Evolutionary conservation across 2,797 vertebrate genomes (phyloP).

Genomic region (Bovichtus diacanthus): DNA sequence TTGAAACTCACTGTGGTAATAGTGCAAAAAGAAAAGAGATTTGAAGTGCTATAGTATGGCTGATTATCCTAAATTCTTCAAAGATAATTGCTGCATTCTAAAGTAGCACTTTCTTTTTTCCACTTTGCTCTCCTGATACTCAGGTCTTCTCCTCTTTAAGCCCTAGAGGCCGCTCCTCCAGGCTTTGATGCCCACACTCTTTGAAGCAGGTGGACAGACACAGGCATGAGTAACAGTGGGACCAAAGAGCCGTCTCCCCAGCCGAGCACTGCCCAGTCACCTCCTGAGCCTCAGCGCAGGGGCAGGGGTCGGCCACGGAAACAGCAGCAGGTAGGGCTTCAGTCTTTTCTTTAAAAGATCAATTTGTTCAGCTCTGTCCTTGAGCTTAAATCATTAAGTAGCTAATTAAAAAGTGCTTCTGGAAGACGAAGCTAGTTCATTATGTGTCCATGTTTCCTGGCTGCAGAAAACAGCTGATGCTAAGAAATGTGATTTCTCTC

Average conservation of each 20-base stretch:
- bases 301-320: slow-evolving; percentile 87
- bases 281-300: slow-evolving; percentile 79
- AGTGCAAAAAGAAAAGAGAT: slow-evolving; percentile 6
- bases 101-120: slow-evolving; percentile 2
- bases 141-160: slow-evolving; percentile 65
- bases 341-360: neutral
- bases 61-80: neutral
- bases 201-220: slow-evolving; percentile 77
- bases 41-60: slow-evolving; percentile 1
- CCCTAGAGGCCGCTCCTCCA: slow-evolving; percentile 70
- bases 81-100: slow-evolving; percentile 23
- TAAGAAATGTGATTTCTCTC: slow-evolving; percentile 15
- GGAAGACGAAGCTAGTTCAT: neutral
- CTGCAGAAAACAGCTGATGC: neutral
- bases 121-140: slow-evolving; percentile 46
- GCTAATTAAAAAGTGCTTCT: neutral
- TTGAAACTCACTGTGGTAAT: slow-evolving; percentile 19
- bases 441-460: neutral
- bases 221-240: slow-evolving; percentile 84
- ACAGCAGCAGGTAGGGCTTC: slow-evolving; percentile 79
- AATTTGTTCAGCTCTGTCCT: neutral
- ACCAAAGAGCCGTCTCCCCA: slow-evolving; percentile 80
- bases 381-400: neutral
- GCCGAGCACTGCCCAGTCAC: slow-evolving; percentile 71
- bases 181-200: slow-evolving; percentile 81